Percentiles rank a stretch among this genome's conserved stretches.
These are phyloP conservation scores for Scaptodrosophila lebanonensis DNA, from an alignment of 1,140 invertebrate species.

Conservation along the genomic window DNA sequence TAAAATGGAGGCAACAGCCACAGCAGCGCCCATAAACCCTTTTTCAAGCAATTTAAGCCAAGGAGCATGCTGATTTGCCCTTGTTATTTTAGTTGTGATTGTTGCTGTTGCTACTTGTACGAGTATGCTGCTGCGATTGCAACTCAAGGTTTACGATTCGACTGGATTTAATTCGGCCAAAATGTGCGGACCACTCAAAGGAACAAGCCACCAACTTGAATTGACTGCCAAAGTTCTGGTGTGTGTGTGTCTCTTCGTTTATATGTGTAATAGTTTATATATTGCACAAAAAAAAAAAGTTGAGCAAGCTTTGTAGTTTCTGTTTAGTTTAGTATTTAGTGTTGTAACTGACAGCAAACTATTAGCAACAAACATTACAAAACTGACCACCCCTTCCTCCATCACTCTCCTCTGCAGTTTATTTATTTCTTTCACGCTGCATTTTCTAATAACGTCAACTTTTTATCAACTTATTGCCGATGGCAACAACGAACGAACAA, in stretches of 20 bases:
- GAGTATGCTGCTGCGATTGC: neutral
- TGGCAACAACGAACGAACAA: too few species aligned
- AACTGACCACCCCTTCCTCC: constrained; percentile 3
- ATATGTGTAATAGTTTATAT: constrained; percentile 19
- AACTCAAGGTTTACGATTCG: constrained; percentile 62
- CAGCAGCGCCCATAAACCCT: constrained; percentile 54
- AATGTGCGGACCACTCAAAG: constrained; percentile 63
- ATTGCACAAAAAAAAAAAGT: constrained; percentile 26
- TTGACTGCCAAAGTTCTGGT: constrained; percentile 10
- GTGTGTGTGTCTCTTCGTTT: neutral
- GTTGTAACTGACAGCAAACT: too few species aligned
- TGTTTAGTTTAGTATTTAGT: too few species aligned
- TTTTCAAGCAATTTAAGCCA: constrained; percentile 74
- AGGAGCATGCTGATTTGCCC: constrained; percentile 58
- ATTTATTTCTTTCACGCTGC: constrained; percentile 43
- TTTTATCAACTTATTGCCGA: too few species aligned
- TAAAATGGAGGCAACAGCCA: neutral
- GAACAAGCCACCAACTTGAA: constrained; percentile 60
- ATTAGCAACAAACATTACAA: too few species aligned
- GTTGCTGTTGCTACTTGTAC: constrained; percentile 9
- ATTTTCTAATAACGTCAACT: constrained; percentile 37
- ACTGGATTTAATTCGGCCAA: constrained; percentile 68
- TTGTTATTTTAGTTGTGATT: constrained; percentile 16
- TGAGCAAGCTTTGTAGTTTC: too few species aligned
- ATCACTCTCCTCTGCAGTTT: too few species aligned